Evolutionary conservation across 2,888 invertebrate genomes (phyloP), one percentile per base, ranked within the genome.

Genomic region (Peribatodes rhomboidaria): DNA sequence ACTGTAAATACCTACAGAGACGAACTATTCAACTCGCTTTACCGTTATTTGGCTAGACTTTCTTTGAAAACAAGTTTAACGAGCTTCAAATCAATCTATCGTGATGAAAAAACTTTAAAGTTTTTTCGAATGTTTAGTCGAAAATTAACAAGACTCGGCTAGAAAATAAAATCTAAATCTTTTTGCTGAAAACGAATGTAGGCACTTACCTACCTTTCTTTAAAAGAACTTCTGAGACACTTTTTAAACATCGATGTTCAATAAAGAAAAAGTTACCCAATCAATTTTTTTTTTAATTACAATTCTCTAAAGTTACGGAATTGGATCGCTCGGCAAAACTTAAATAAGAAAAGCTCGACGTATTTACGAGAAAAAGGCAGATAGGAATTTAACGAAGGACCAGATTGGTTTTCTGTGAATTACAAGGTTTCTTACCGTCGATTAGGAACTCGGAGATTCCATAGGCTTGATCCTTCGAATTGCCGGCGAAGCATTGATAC

Each of bases 401-500:
- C 53, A 46, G 56, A 57, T 59, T 57, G 65, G 58, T 60, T 55
- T 55, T 49, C 46, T 41, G 27, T 37, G 57, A 65, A 54, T 44
- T 52, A 42, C 18, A 53, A 31, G 65, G 54, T 47, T 58, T 70
- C 94, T 94, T 87, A 97, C 97, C 96, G 73, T 98, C 97, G 79
- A 98, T 94, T 75, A 96, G 94, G 53, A 97, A 94, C 84, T 98
- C 97, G 1, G 97, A 96, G 0, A 96, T 95, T 10, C 97, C 97
- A 84, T 97, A 97, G 14, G 96, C 96, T 87, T 97, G 97, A 82
- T 98, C 97, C 90, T 96, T 96, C 72, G 96, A 96, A 80, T 97
- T 97, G 79, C 96, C 96, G 7, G 96, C 97, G 75, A 98, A 96
- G 85, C 98, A 98, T 81, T 98, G 98, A 88, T 98, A 98, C 95